Evolutionary conservation across 2,888 invertebrate species (phyloP).

Genomic region (Crossocerus cetratus): DNA sequence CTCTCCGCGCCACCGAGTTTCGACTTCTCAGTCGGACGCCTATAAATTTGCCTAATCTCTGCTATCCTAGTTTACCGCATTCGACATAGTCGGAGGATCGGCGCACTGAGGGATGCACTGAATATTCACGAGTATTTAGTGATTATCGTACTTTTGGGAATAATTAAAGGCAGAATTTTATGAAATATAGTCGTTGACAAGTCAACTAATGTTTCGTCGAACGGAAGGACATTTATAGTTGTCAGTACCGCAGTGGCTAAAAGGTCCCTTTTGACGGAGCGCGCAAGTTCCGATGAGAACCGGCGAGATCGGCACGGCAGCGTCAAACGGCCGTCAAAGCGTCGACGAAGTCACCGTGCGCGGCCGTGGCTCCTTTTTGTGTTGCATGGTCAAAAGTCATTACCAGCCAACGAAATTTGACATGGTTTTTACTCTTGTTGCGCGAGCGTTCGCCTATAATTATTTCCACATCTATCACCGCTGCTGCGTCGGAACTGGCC

Average conservation of each 20-base stretch:
- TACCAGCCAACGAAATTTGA: slow-evolving; percentile 73
- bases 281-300: too few relatives aligned
- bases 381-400: slow-evolving; percentile 74
- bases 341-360: slow-evolving; percentile 19
- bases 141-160: too few relatives aligned
- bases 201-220: too few relatives aligned
- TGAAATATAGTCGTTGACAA: too few relatives aligned
- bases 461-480: slow-evolving; percentile 76
- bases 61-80: too few relatives aligned
- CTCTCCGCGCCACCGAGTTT: neutral
- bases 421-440: slow-evolving; percentile 74
- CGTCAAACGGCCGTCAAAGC: slow-evolving; percentile 38
- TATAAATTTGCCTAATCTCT: slow-evolving; percentile 7
- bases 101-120: too few relatives aligned
- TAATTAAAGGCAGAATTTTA: too few relatives aligned
- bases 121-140: too few relatives aligned
- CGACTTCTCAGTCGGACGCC: slow-evolving; percentile 8
- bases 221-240: too few relatives aligned
- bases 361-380: slow-evolving; percentile 47
- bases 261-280: too few relatives aligned
- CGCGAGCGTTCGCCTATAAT: slow-evolving; percentile 74
- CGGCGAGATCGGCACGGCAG: slow-evolving; percentile 6
- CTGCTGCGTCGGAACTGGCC: slow-evolving; percentile 59
- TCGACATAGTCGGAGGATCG: too few relatives aligned
- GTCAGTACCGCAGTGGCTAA: too few relatives aligned